Base-by-base conservation (phyloP, 2,888 invertebrate species). In the Megalurothrips usitatus region DNA sequence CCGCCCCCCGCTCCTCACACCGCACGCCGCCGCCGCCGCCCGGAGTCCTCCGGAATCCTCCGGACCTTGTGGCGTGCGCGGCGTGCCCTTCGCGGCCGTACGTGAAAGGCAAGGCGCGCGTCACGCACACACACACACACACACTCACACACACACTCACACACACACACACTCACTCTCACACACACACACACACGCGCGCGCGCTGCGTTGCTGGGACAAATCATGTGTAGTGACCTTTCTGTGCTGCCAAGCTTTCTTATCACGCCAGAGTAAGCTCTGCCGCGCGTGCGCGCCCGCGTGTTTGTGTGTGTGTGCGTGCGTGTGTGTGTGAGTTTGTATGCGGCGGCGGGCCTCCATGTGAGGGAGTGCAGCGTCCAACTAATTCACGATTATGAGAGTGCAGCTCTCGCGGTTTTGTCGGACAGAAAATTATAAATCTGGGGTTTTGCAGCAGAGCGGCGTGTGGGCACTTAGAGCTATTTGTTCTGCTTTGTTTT, bases 181-280 rank as follows among this genome's bases (percentile, higher is more conserved):
- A 52, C 52, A 52, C 52, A 52, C 52, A 52, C 3, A 3, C 3
- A 52, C 52, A 52, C 52, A 52, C n/a, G n/a, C 68, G 23, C 63
- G 19, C 68, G 23, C 23, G 23, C 23, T n/a, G 68, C 68, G 26
- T 8, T 26, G 10, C 68, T 75, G 68, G 68, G 68, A 75, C 68
- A 75, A 75, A 75, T 75, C 23, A 75, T 75, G 68, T 75, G 68
- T 9, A 23, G 26, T 75, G 68, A 75, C 68, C 68, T 75, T 75
- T 75, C 68, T 26, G 26, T 12, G 68, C 26, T 26, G 68, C 68
- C 26, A 19, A 75, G 68, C 68, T 75, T 75, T 75, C 68, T 75
- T 75, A 75, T 75, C 68, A 75, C 26, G 26, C 26, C 26, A 75
- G 26, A 23, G 26, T 26, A 19, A 17, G 68, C 12, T n/a, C 68